Evolutionary conservation across 2,113 vertebrate genomes (phyloP).

Genomic region (Myanophis thanlyinensis): DNA sequence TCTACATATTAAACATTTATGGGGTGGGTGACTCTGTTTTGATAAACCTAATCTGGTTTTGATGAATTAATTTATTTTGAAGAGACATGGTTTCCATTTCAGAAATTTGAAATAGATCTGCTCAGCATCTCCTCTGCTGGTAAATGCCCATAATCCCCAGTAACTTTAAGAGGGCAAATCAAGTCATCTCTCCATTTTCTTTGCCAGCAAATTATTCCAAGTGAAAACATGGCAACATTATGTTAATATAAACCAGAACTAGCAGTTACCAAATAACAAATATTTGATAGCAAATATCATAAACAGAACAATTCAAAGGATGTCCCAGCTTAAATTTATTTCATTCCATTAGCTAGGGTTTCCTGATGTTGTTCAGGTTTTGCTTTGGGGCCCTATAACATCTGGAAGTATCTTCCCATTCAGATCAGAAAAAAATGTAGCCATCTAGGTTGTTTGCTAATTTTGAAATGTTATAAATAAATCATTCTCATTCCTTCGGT

Average conservation of each 20-base stretch:
- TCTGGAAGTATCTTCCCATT: slow-evolving; percentile 24
- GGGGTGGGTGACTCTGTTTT: neutral
- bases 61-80: neutral
- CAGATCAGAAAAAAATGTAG: neutral
- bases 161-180: neutral
- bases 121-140: neutral
- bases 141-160: neutral
- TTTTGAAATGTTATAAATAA: neutral
- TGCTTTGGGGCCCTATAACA: slow-evolving; percentile 25
- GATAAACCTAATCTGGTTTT: slow-evolving; percentile 1
- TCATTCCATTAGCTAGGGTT: slow-evolving; percentile 72
- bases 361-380: slow-evolving; percentile 54
- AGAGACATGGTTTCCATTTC: neutral
- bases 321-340: slow-evolving; percentile 82
- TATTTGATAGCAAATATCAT: slow-evolving; percentile 54
- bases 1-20: neutral
- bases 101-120: neutral
- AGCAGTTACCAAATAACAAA: slow-evolving; percentile 41
- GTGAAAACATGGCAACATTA: slow-evolving; percentile 58
- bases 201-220: slow-evolving; percentile 48
- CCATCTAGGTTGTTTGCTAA: neutral
- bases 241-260: slow-evolving; percentile 58
- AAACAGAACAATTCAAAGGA: slow-evolving; percentile 71
- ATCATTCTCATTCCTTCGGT: neutral
- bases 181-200: slow-evolving; percentile 15